These are phyloP conservation scores for Gymnodraco acuticeps DNA, from an alignment of 2,797 vertebrate species.

Conservation along the genomic window DNA sequence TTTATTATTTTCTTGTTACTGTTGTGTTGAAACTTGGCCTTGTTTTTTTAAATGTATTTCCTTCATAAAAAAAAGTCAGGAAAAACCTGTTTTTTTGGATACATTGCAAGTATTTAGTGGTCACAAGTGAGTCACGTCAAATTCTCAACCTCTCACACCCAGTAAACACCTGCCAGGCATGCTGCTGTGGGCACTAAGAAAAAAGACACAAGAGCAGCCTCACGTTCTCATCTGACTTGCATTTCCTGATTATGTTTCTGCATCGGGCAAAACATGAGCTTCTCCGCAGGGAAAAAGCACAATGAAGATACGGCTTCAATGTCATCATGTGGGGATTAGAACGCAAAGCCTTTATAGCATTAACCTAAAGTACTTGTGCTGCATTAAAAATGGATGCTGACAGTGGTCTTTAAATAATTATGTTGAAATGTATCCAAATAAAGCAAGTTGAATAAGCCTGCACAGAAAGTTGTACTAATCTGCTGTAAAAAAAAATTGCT, in stretches of 20 bases:
- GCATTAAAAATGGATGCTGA: constrained; percentile 54
- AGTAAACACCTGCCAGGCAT: constrained; percentile 40
- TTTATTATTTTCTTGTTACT: neutral
- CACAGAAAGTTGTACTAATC: neutral
- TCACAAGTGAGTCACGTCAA: constrained; percentile 28
- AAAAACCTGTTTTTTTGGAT: constrained; percentile 63
- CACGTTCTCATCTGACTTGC: constrained; percentile 34
- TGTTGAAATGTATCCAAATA: constrained; percentile 44
- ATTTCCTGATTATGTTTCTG: constrained; percentile 56
- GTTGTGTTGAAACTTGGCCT: neutral
- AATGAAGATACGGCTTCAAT: constrained; percentile 46
- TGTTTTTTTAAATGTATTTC: neutral
- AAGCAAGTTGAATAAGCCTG: constrained; percentile 22
- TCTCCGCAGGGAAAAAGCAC: constrained; percentile 34
- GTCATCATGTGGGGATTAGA: constrained; percentile 64
- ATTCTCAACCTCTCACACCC: constrained; percentile 47
- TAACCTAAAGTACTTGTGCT: constrained; percentile 59
- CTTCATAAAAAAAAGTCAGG: constrained; percentile 27
- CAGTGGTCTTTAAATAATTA: constrained; percentile 59
- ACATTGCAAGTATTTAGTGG: constrained; percentile 29
- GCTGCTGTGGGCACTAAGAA: constrained; percentile 60
- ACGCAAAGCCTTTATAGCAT: constrained; percentile 59
- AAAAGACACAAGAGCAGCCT: constrained; percentile 62
- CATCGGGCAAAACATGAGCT: constrained; percentile 56
- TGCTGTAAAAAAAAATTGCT: too few relatives aligned